Conservation (phyloP, 1,140 invertebrate species). For the Drosophila persimilis region DNA sequence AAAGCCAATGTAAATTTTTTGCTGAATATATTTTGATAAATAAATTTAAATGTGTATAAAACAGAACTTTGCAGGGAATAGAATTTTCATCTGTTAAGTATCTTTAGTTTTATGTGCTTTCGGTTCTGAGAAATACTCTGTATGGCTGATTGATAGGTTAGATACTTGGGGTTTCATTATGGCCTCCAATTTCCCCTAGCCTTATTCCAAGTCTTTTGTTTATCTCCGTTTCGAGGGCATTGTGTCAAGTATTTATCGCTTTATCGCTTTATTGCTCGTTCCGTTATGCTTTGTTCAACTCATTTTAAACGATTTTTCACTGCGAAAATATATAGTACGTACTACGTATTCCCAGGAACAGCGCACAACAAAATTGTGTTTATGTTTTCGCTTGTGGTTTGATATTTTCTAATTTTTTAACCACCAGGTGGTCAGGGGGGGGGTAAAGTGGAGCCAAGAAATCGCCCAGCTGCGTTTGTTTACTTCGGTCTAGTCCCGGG, state of each 20-base stretch:
- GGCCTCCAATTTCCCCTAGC: too few species aligned
- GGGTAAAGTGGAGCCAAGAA: constrained; percentile 24
- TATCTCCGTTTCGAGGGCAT: constrained; percentile 24
- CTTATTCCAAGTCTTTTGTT: constrained; percentile 25
- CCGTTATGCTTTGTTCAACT: constrained; percentile 62
- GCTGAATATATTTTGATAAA: neutral
- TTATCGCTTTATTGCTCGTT: constrained; percentile 61
- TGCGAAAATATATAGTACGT: constrained; percentile 31
- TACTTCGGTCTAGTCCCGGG: constrained; percentile 60
- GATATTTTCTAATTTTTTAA: constrained; percentile 27
- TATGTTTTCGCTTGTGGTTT: constrained; percentile 22
- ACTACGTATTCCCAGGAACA: constrained; percentile 21
- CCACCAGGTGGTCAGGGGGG: constrained; percentile 28
- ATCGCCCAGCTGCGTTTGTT: constrained; percentile 64
- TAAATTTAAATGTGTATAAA: neutral
- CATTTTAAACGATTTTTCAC: constrained; percentile 72
- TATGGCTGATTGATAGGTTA: too few species aligned
- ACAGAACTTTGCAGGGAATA: too few species aligned
- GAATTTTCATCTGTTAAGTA: too few species aligned
- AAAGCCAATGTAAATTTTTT: neutral
- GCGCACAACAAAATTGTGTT: constrained; percentile 31
- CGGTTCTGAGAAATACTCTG: too few species aligned
- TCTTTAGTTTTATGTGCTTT: too few species aligned
- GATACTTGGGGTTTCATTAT: too few species aligned
- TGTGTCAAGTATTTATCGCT: constrained; percentile 70